Conservation (phyloP, 2,888 invertebrate genomes). For the Trachelus iudaicus region DNA sequence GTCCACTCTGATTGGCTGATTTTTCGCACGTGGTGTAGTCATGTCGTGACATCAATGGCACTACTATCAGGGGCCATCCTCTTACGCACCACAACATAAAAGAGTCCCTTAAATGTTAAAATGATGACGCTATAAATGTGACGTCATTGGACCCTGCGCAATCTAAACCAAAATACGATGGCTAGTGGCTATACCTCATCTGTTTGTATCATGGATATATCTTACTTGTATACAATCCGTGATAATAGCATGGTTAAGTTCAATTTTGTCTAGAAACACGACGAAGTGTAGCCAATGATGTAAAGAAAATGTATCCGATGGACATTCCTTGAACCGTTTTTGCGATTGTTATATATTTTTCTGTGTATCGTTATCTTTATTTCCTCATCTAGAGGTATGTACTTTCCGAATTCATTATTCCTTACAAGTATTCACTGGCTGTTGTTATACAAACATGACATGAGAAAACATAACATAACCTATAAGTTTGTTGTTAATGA, state of each 20-base stretch:
- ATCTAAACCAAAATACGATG: too few relatives aligned
- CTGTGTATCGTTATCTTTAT: background rate
- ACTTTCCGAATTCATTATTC: background rate
- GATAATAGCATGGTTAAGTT: background rate
- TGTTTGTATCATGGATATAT: too few relatives aligned
- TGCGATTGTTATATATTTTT: background rate
- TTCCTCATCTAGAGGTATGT: background rate
- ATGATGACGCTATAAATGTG: too few relatives aligned
- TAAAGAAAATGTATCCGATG: background rate
- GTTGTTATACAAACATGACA: background rate
- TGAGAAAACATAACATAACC: background rate
- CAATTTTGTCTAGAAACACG: background rate
- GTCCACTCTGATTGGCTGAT: too few relatives aligned
- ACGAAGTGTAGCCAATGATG: background rate
- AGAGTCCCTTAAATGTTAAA: too few relatives aligned
- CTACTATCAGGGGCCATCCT: too few relatives aligned
- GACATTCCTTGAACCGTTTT: background rate
- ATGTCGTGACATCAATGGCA: too few relatives aligned
- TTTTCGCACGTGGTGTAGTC: too few relatives aligned
- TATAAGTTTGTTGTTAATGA: background rate
- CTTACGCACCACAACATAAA: too few relatives aligned
- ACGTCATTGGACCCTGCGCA: too few relatives aligned
- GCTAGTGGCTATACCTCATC: too few relatives aligned
- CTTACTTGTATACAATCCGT: background rate
- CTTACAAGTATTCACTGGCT: background rate